A percentile compares a stretch with the other conserved stretches of the same genome.
These are phyloP conservation scores for Donacobius atricapilla DNA, from an alignment of 2,113 vertebrate species.

Conservation along the genomic window DNA sequence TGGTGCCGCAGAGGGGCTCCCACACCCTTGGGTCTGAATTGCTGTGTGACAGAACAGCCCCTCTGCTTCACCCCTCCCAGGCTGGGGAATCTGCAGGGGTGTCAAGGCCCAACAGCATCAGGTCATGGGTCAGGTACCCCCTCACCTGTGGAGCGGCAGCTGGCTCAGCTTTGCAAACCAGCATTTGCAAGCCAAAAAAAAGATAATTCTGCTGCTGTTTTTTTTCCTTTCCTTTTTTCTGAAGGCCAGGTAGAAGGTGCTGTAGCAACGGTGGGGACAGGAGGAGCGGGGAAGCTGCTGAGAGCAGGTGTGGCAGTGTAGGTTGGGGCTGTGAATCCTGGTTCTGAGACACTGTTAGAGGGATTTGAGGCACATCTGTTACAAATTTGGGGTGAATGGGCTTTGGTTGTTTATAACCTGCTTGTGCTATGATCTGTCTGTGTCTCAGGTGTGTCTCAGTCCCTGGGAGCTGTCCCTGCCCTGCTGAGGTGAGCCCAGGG, in stretches of 20 bases:
- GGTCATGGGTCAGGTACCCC: accelerated
- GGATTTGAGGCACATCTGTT: neutral
- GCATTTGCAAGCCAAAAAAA: neutral
- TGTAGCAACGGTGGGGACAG: neutral
- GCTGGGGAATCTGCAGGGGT: too few species aligned
- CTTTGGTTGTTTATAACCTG: neutral
- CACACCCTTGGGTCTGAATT: neutral
- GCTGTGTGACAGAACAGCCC: neutral
- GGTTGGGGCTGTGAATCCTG: neutral
- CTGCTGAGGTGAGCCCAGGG: neutral
- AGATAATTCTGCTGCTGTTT: neutral
- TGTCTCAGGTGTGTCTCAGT: neutral
- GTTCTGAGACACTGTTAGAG: neutral
- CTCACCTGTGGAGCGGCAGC: neutral
- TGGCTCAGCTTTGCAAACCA: neutral
- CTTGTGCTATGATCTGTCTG: neutral
- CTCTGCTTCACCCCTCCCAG: neutral
- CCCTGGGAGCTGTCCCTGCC: neutral
- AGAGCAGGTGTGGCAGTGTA: neutral
- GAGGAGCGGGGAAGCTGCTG: neutral
- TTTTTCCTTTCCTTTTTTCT: neutral
- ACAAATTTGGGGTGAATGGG: neutral
- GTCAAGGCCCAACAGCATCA: neutral
- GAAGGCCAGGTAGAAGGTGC: neutral
- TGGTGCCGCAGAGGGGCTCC: neutral